Evolutionary conservation across 2,113 vertebrate species (phyloP).

Genomic region (Pithys albifrons): DNA sequence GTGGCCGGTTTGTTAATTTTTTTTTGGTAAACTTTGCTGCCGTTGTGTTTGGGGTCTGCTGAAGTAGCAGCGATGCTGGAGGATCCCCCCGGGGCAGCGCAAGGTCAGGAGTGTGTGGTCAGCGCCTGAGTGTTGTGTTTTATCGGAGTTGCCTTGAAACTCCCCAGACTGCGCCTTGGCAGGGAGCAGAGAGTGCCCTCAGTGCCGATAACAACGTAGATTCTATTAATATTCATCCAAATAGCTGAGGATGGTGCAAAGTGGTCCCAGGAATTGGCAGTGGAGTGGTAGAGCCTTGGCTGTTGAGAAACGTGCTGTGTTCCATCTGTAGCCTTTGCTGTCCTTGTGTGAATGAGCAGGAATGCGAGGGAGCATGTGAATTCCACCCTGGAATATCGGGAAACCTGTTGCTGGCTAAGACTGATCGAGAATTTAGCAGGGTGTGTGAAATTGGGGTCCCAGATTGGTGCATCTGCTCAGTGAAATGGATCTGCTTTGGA

Average conservation of each 20-base stretch:
- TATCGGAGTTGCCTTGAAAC: constrained; percentile 6
- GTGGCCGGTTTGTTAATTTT: neutral
- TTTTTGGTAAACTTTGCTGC: neutral
- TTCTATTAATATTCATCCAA: constrained; percentile 33
- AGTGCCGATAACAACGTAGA: neutral
- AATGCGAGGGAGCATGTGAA: neutral
- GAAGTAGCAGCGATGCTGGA: neutral
- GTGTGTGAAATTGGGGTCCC: neutral
- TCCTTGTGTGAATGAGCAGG: neutral
- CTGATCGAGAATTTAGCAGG: neutral
- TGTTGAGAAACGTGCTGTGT: neutral
- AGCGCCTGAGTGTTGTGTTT: neutral
- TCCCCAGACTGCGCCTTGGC: constrained; percentile 20
- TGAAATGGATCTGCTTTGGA: neutral
- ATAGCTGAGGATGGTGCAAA: neutral
- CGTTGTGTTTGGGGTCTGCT: neutral
- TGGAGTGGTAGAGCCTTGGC: neutral
- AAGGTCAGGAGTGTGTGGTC: neutral
- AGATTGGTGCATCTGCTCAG: constrained; percentile 17
- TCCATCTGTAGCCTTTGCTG: neutral
- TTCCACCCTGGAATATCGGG: neutral
- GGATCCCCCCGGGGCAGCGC: neutral
- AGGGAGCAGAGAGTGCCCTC: neutral
- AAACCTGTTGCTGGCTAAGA: neutral
- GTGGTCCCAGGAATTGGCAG: neutral